Evolutionary conservation across 2,797 vertebrate genomes (phyloP), one percentile per base, ranked within the genome.

Genomic region (Rhabdomys pumilio): DNA sequence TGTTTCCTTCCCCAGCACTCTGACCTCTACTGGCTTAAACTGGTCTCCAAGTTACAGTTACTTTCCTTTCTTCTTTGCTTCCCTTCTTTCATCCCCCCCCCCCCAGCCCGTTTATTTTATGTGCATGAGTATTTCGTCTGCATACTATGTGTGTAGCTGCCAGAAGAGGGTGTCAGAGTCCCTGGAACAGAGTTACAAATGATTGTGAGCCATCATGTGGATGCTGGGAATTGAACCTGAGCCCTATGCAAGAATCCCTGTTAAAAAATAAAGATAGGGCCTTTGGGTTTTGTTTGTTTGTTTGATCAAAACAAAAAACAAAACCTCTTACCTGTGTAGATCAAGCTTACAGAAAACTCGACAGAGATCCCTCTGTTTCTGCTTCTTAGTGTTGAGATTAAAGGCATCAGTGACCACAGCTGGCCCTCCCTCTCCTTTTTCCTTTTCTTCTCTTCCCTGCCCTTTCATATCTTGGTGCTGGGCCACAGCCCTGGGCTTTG

Each of bases 11-110:
- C 92, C 72, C 24, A 77, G 0, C 34, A 94, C 72, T 85, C 91
- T 93, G 80, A 96, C 97, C 97, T 96, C 92, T 93, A 3, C 90
- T 96, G 96, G 90, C 80, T 96, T 80, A 86, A 90, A 17, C 7
- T 3, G 75, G 22, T 55, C 55, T 93, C 29, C 50, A 63, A 83
- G 17, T 47, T 77, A 69, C 1, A 63, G 57, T 57, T 79, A 15
- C 8, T 53, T 38, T 69, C 63, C 65, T 57, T 59, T 75, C 65
- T 90, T 72, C 8, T 55, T 76, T 44, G 14, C 57, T 47, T 47
- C 29, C 7, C 15, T 73, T 59, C 6, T 24, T 47, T 34, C 41
- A n/a, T 91, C 12, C 6, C 20, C 5, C 19, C 4, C 3, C 1
- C 6, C 24, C 2, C 26, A 12, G 57, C 65, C 14, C 5, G 0